A percentile compares a stretch with the other conserved stretches of the same genome.
Conservation (phyloP, 2,113 vertebrate species). For the Lamprotornis superbus region DNA sequence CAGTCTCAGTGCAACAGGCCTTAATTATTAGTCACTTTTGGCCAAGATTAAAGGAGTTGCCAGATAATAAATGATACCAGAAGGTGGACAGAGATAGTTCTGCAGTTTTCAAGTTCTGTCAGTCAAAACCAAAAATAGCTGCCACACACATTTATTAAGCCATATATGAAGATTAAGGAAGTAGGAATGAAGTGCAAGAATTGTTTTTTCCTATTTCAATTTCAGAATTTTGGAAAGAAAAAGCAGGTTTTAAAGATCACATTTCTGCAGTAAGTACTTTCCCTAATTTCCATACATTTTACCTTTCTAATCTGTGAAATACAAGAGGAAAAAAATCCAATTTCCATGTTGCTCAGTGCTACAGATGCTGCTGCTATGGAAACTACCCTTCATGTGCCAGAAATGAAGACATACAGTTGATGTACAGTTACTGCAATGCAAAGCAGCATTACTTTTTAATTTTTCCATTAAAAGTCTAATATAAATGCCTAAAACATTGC, state of each 20-base stretch:
- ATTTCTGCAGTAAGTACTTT: neutral
- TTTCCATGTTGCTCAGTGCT: slow-evolving; percentile 39
- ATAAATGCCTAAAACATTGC: slow-evolving; percentile 55
- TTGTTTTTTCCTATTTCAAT: neutral
- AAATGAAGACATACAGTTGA: slow-evolving; percentile 64
- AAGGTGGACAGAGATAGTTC: neutral
- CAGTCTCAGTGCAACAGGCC: neutral
- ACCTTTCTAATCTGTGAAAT: slow-evolving; percentile 27
- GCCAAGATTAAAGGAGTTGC: neutral
- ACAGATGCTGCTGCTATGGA: slow-evolving; percentile 66
- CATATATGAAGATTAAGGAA: neutral
- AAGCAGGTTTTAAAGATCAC: neutral
- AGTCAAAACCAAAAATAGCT: neutral
- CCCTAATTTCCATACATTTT: slow-evolving; percentile 5
- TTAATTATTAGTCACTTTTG: neutral
- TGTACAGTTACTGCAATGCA: slow-evolving; percentile 54
- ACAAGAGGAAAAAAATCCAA: slow-evolving; percentile 17
- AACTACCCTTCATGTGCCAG: slow-evolving; percentile 63
- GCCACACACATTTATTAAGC: neutral
- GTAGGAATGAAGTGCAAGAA: neutral
- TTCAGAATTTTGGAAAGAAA: neutral
- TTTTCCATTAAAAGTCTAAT: slow-evolving; percentile 66
- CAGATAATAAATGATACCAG: neutral
- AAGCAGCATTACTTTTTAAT: slow-evolving; percentile 69
- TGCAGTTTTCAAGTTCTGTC: neutral